Evolutionary conservation across 2,113 vertebrate species (phyloP).

Genomic region (Nansenia antarctica): DNA sequence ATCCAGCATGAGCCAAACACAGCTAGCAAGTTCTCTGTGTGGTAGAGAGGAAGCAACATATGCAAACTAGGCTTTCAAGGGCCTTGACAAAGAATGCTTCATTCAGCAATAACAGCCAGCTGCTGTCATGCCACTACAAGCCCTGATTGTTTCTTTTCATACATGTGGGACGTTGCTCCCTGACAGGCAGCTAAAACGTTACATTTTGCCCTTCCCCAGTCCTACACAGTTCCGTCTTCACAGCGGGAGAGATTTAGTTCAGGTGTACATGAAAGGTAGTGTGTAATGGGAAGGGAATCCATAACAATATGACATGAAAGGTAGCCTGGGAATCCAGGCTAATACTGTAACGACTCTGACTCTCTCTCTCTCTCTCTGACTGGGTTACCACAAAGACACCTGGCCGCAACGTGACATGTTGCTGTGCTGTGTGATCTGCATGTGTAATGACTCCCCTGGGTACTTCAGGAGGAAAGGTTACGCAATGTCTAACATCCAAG

Average conservation of each 20-base stretch:
- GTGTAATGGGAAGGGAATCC: background rate
- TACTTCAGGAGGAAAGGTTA: background rate
- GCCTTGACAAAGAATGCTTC: slow-evolving; percentile 39
- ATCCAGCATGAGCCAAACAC: slow-evolving; percentile 31
- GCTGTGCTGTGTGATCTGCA: slow-evolving; percentile 25
- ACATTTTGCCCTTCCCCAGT: slow-evolving; percentile 28
- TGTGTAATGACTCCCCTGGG: slow-evolving; percentile 16
- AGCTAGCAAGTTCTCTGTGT: slow-evolving; percentile 49
- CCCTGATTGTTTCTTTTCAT: slow-evolving; percentile 26
- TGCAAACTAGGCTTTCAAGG: slow-evolving; percentile 37
- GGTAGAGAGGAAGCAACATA: background rate
- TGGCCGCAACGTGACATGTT: slow-evolving; percentile 19
- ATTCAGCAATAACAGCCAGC: slow-evolving; percentile 46
- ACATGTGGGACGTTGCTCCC: background rate
- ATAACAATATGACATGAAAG: slow-evolving; percentile 8
- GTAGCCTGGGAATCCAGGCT: background rate
- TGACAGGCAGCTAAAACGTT: slow-evolving; percentile 26
- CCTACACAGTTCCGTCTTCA: slow-evolving; percentile 1
- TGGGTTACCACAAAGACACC: slow-evolving; percentile 35
- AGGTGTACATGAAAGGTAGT: slow-evolving; percentile 41
- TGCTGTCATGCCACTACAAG: slow-evolving; percentile 26
- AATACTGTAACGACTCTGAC: too few relatives aligned
- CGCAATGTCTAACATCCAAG: too few relatives aligned
- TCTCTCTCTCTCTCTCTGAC: slow-evolving; percentile 2
- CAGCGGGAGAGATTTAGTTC: background rate